phyloP scores from a whole-genome alignment of 2,888 invertebrate species.

The Agonopterix subpropinquella region DNA sequence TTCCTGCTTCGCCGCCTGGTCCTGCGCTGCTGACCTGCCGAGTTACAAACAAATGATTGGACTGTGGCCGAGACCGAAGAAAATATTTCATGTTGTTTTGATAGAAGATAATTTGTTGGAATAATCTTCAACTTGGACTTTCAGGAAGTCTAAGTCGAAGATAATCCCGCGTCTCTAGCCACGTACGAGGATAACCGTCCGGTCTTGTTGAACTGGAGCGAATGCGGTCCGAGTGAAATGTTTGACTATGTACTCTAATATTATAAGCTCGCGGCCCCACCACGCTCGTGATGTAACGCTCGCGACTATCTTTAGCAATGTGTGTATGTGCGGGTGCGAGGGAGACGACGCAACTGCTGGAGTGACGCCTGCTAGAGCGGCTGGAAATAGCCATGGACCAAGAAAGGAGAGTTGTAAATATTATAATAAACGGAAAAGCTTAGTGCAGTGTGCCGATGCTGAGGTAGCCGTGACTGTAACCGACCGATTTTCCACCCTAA shows the following conservation, averaged over 20 bases:
- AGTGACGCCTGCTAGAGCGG: constrained; percentile 46
- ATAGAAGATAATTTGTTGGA: constrained; percentile 2
- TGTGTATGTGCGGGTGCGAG: constrained; percentile 41
- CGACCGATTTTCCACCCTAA: constrained; percentile 41
- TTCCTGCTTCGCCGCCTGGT: constrained; percentile 61
- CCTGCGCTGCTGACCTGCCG: constrained; percentile 49
- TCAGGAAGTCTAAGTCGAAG: constrained; percentile 24
- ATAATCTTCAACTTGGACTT: constrained; percentile 2
- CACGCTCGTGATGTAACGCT: constrained; percentile 69
- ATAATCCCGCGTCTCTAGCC: constrained; percentile 20
- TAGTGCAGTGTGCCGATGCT: constrained; percentile 76
- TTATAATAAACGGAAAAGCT: constrained; percentile 73
- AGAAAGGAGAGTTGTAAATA: constrained; percentile 78
- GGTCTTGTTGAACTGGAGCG: constrained; percentile 55
- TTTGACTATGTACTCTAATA: constrained; percentile 73
- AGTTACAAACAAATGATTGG: constrained; percentile 8
- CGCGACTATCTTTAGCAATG: constrained; percentile 63
- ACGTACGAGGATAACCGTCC: constrained; percentile 59
- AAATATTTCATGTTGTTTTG: constrained; percentile 1
- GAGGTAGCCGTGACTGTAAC: constrained; percentile 54
- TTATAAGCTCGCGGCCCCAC: constrained; percentile 70
- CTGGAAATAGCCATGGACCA: constrained; percentile 77
- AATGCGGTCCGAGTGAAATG: constrained; percentile 69
- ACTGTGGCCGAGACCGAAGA: not conserved
- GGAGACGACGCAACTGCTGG: constrained; percentile 50